Conservation (phyloP, 2,888 invertebrate species). For the Chaetogeoica ovagalla region DNA sequence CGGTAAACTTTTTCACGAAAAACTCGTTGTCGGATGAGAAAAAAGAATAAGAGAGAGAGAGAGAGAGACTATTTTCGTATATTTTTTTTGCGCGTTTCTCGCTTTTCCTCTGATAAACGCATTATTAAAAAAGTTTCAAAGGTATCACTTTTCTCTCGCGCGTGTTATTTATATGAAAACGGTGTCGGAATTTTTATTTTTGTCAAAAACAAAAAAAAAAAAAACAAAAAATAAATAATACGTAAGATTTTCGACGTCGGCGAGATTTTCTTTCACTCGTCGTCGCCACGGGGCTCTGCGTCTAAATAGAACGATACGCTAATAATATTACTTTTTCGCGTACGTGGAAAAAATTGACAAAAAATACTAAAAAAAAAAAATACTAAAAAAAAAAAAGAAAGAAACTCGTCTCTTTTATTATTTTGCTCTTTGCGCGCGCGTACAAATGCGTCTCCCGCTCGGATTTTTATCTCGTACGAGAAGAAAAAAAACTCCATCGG, state of each 20-base stretch:
- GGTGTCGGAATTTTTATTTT: neutral
- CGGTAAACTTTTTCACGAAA: too few relatives aligned
- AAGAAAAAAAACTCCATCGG: slow-evolving; percentile 27
- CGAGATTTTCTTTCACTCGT: neutral
- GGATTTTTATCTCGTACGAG: neutral
- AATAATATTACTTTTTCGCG: too few relatives aligned
- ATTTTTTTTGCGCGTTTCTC: neutral
- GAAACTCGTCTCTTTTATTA: neutral
- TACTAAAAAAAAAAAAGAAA: neutral
- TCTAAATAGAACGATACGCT: too few relatives aligned
- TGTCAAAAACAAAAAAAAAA: neutral
- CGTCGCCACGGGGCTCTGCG: neutral
- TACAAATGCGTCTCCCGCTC: neutral
- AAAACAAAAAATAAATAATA: neutral
- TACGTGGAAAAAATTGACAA: slow-evolving; percentile 3
- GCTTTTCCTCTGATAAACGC: slow-evolving; percentile 4
- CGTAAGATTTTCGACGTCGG: too few relatives aligned
- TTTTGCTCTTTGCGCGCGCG: neutral
- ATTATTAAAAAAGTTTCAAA: slow-evolving; percentile 48
- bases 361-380: too few relatives aligned
- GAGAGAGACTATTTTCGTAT: too few relatives aligned
- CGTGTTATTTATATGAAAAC: neutral
- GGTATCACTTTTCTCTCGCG: slow-evolving; percentile 21
- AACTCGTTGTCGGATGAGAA: too few relatives aligned
- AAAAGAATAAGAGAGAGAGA: too few relatives aligned